Base-by-base conservation (phyloP, 1,140 invertebrate species). In the Calliphora vicina region DNA sequence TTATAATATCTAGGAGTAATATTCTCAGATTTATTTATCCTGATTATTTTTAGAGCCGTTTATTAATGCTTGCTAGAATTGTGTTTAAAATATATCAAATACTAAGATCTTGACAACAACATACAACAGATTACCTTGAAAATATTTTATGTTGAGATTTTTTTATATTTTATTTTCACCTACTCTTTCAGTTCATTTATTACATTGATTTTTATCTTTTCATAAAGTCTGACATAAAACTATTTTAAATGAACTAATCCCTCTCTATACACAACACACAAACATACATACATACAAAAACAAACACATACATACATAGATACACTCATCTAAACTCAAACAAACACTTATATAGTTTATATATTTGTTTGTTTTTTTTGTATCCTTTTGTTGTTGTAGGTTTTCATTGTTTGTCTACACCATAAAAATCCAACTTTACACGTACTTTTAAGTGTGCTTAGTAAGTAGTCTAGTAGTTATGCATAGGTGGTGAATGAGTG, bases 391-490 rank as follows among this genome's bases (percentile, higher is more conserved):
- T 67, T 67, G 23, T 67, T 67, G 61, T 67, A 67, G 23, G 1
- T 67, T 67, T 67, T 23, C 61, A 67, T 67, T 67, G 61, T 67
- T 67, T 67, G 23, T 67, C 23, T 67, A 10, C 61, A 67, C 20
- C 61, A 67, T 67, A 67, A 67, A 67, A 67, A 67, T 12, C 20
- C n/a, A 67, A 67, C 61, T 67, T 67, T 67, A 67, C 61, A 67
- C 61, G 61, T 67, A 67, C 61, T 67, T 67, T 67, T 67, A 25
- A 23, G 61, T 67, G 61, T 67, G 61, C 61, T 67, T 20, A 67
- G n/a, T 23, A 67, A 17, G 61, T 23, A 10, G 50, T 57, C n/a
- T 67, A 23, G 61, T 10, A n/a, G n/a, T 61, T 61, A 67, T 67
- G 61, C 12, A n/a, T 57, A 57, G 50, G 50, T 57, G 50, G n/a